Conservation (phyloP, 2,113 vertebrate genomes). For the Atlantisia rogersi region DNA sequence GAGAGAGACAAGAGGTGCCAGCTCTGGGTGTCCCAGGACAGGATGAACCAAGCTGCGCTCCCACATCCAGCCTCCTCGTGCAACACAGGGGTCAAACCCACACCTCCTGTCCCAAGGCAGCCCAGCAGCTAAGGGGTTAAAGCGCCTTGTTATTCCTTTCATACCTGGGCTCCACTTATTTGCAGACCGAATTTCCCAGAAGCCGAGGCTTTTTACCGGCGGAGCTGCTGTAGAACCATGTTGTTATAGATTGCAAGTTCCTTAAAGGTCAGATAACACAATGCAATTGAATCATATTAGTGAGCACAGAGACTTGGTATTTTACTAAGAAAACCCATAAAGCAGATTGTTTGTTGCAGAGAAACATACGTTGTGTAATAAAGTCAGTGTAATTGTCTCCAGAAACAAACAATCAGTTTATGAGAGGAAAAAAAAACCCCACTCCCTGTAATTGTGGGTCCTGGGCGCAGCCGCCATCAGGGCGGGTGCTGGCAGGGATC, state of each 20-base stretch:
- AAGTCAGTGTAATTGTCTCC: slow-evolving; percentile 68
- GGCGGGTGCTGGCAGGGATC: background rate
- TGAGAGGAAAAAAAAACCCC: background rate
- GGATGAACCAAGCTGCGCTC: fast-evolving
- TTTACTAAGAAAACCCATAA: slow-evolving; percentile 75
- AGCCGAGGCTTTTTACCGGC: background rate
- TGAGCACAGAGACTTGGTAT: slow-evolving; percentile 57
- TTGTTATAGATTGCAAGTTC: slow-evolving; percentile 48
- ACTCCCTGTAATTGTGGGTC: slow-evolving; percentile 30
- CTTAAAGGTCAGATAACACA: slow-evolving; percentile 73
- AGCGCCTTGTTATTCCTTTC: background rate
- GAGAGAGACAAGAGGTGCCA: fast-evolving
- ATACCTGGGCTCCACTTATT: background rate
- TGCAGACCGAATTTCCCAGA: slow-evolving; percentile 7
- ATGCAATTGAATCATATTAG: slow-evolving; percentile 70
- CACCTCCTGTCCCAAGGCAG: background rate
- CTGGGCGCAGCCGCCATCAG: background rate
- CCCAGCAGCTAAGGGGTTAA: background rate
- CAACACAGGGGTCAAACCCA: fast-evolving
- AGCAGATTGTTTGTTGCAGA: slow-evolving; percentile 66
- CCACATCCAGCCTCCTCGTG: background rate
- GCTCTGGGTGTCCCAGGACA: fast-evolving
- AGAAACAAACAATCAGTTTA: slow-evolving; percentile 75
- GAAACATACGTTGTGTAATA: slow-evolving; percentile 52
- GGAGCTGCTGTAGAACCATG: background rate